Evolutionary conservation across 2,888 invertebrate species (phyloP).

Genomic region (Vanessa cardui): DNA sequence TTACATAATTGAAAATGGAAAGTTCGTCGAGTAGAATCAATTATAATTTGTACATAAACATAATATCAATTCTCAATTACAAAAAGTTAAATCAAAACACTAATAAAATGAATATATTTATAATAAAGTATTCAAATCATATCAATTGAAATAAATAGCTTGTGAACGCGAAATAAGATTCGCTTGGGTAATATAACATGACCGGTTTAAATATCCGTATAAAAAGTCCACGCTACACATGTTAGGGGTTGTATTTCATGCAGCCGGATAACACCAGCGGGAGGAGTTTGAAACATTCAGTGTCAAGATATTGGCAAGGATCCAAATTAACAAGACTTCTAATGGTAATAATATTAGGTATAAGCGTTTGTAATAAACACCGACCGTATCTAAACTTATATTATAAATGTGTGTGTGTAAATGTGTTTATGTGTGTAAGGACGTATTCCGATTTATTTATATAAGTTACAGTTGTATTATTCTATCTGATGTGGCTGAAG

Average conservation of each 20-base stretch:
- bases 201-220: slow-evolving; percentile 21
- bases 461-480: too few relatives aligned
- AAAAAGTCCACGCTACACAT: slow-evolving; percentile 20
- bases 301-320: slow-evolving; percentile 41
- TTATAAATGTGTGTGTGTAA: too few relatives aligned
- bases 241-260: slow-evolving; percentile 29
- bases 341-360: slow-evolving; percentile 43
- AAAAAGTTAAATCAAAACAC: too few relatives aligned
- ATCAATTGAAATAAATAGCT: slow-evolving; percentile 19
- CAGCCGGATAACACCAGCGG: slow-evolving; percentile 28
- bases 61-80: too few relatives aligned
- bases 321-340: slow-evolving; percentile 48
- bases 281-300: slow-evolving; percentile 38
- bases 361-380: slow-evolving; percentile 21
- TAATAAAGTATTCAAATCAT: slow-evolving; percentile 3
- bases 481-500: too few relatives aligned
- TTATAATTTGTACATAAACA: too few relatives aligned
- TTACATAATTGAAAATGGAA: too few relatives aligned
- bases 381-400: too few relatives aligned
- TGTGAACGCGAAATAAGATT: slow-evolving; percentile 7
- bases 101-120: too few relatives aligned
- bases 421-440: too few relatives aligned
- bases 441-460: too few relatives aligned
- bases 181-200: slow-evolving; percentile 17
- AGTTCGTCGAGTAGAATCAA: too few relatives aligned